Evolutionary conservation across 2,888 invertebrate genomes (phyloP), one percentile per base, ranked within the genome.

Genomic region (Euzophera pinguis): DNA sequence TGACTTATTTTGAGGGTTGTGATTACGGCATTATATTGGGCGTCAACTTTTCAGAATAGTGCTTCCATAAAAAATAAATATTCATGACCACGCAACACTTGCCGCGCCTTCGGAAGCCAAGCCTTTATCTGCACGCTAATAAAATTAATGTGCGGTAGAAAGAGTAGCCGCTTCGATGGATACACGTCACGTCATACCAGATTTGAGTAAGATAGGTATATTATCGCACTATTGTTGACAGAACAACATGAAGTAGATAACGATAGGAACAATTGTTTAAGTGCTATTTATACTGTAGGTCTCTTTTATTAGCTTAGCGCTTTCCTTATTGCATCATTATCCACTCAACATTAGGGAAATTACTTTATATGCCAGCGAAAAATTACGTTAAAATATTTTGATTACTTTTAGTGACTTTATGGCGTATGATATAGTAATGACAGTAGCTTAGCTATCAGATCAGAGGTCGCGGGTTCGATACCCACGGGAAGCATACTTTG

Each of bases 51-150:
- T 63, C 64, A 64, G 61, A 65, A 65, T 70, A 62, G 66, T 70
- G 73, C 69, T 75, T 71, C 62, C 63, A 68, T 67, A 72, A 71
- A 75, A n/a, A 75, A 78, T 84, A 74, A 76, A 80, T 81, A 83
- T 82, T 76, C 82, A 83, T 84, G 78, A 80, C 74, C 80, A 85
- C 84, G 85, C 83, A 71, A 84, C 22, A 22, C 22, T 66, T 57
- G 73, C 81, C 77, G 69, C 65, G 69, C 78, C 75, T 64, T 62
- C 57, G 51, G 69, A 50, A 65, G 75, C 79, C 83, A 77, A 83
- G 81, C 85, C 84, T 83, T 75, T 77, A 69, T 66, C 64, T 55
- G 60, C 70, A 67, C 69, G 73, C 68, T 78, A 78, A 77, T 78
- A 67, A 73, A 71, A 73, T 71, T 67, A 69, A 59, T 54, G 53